Conservation (phyloP, 2,888 invertebrate species). For the Amaurobius ferox region DNA sequence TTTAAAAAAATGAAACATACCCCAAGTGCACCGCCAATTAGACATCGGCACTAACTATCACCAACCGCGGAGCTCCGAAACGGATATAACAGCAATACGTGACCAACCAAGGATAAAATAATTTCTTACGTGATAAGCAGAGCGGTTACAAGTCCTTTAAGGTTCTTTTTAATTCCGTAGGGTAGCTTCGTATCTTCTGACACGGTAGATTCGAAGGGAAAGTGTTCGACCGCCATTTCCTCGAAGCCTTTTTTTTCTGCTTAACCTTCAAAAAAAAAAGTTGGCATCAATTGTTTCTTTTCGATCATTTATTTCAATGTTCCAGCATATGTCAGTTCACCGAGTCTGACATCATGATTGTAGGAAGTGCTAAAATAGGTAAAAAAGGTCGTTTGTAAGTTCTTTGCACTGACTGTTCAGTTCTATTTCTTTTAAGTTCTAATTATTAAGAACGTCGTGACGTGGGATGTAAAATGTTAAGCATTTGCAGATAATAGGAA, state of each 20-base stretch:
- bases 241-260: not conserved
- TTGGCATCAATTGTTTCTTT: not conserved
- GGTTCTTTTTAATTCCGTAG: not conserved
- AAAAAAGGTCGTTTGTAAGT: not conserved
- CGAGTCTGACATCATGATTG: not conserved
- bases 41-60: not conserved
- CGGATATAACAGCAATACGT: not conserved
- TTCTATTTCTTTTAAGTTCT: not conserved
- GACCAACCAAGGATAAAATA: not conserved
- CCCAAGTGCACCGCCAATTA: no score
- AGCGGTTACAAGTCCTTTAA: not conserved
- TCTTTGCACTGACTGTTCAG: not conserved
- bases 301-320: not conserved
- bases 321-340: not conserved
- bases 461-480: no score
- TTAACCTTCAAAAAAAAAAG: not conserved
- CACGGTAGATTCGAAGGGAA: not conserved
- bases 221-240: not conserved
- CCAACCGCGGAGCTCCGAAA: not conserved
- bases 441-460: not conserved
- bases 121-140: not conserved
- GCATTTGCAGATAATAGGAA: no score
- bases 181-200: not conserved
- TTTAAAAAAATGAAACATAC: no score
- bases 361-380: not conserved